phyloP scores from a whole-genome alignment of 2,113 vertebrate species.

The Gopherus flavomarginatus region DNA sequence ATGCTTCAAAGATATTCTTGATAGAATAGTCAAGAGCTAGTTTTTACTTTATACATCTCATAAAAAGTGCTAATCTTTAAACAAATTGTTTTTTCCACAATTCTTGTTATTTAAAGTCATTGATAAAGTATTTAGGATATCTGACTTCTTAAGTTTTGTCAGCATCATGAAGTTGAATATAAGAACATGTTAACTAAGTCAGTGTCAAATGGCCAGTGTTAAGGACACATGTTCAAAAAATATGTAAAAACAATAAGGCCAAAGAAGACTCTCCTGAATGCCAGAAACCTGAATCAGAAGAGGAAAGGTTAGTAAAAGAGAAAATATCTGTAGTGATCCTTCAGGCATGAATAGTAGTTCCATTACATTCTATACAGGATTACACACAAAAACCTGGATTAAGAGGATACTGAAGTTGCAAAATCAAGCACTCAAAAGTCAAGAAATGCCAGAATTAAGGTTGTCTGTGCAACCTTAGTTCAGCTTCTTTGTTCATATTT shows the following conservation, averaged over 20 bases:
- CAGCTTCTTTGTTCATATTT: not conserved
- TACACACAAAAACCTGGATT: not conserved
- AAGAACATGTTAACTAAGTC: not conserved
- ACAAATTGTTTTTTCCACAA: not conserved
- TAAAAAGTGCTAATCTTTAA: not conserved
- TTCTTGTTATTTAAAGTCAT: not conserved
- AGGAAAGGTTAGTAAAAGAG: not conserved
- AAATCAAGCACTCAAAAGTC: not conserved
- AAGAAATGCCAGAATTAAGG: not conserved
- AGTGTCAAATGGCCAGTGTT: not conserved
- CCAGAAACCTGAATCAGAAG: not conserved
- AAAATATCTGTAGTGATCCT: not conserved
- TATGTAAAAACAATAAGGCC: not conserved
- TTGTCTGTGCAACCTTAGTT: not conserved
- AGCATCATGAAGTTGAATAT: not conserved
- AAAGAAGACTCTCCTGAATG: not conserved
- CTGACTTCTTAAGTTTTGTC: not conserved
- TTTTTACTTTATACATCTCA: not conserved
- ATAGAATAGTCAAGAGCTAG: not conserved
- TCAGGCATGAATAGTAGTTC: too few species aligned
- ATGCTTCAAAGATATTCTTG: not conserved
- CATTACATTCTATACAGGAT: too few species aligned
- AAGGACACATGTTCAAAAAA: not conserved
- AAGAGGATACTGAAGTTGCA: not conserved
- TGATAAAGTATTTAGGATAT: not conserved